These are phyloP conservation scores for Metaphire vulgaris DNA, from an alignment of 1,140 invertebrate genomes.

Conservation along the genomic window DNA sequence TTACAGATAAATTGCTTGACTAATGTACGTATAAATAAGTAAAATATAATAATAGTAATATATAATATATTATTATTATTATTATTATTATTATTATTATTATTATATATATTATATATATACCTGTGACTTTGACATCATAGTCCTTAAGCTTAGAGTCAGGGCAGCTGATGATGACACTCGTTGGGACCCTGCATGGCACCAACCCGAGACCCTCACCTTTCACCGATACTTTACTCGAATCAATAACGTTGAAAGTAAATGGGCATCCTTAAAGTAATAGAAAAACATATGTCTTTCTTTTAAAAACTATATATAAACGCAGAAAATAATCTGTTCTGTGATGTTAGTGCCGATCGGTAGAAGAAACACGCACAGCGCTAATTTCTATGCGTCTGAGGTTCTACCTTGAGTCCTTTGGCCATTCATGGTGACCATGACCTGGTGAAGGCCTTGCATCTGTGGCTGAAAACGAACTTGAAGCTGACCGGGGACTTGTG, in stretches of 20 bases:
- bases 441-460: conserved; percentile 84
- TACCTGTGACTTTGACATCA: conserved; percentile 60
- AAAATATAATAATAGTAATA: too few relatives aligned
- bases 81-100: too few relatives aligned
- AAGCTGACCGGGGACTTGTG: conserved; percentile 86
- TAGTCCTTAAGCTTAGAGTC: conserved; percentile 62
- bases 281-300: neutral
- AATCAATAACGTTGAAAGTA: conserved; percentile 43
- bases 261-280: conserved; percentile 50
- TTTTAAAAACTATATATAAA: neutral
- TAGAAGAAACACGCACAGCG: neutral
- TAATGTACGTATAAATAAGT: too few relatives aligned
- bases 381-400: too few relatives aligned
- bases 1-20: too few relatives aligned
- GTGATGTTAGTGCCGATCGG: neutral
- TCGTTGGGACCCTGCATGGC: conserved; percentile 75
- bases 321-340: neutral
- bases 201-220: conserved; percentile 54
- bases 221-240: conserved; percentile 36
- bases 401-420: conserved; percentile 38
- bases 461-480: conserved; percentile 91
- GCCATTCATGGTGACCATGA: conserved; percentile 56
- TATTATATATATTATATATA: too few relatives aligned
- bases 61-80: too few relatives aligned
- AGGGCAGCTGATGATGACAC: conserved; percentile 73